Evolutionary conservation across 2,888 invertebrate species (phyloP), one percentile per base, ranked within the genome.

Genomic region (Lymantria monacha): DNA sequence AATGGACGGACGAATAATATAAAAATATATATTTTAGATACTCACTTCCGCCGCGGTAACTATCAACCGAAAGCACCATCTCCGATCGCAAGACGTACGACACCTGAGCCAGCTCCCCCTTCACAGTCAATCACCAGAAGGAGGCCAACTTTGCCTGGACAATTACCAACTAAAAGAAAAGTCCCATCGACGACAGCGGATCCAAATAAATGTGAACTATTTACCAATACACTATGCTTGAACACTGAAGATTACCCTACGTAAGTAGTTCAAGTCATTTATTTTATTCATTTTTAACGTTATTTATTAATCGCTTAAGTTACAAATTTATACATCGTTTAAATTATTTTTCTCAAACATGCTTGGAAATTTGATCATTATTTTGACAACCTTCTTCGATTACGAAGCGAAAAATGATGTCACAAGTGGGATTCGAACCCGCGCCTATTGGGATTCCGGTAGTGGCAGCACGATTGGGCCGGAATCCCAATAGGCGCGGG

Each of bases 241-340:
- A 94, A 94, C 57, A 92, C 94, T 15, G 92, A 93, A 9, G 95
- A 96, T 74, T 96, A 96, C 83, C 96, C 96, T 30, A 93, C 94
- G 96, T 96, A 86, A 93, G 95, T 92, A 51, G n/a, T n/a, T n/a
- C n/a, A n/a, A n/a, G 11, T 44, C 8, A 5, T 30, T 13, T 11
- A n/a, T 42, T 42, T 22, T 38, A n/a, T 8, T 38, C 7, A n/a
- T 41, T 14, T 41, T 15, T 41, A 13, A n/a, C n/a, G n/a, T 38
- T 38, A 12, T 22, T 22, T 22, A 22, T 22, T 22, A 3, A 22
- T 22, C 22, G 3, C 5, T 3, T 22, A 22, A 22, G 22, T 22
- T 3, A 22, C 22, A n/a, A n/a, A n/a, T n/a, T n/a, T n/a, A n/a
- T n/a, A n/a, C n/a, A n/a, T n/a, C n/a, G n/a, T n/a, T n/a, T n/a